Conservation (phyloP, 2,113 vertebrate species). For the Tympanuchus pallidicinctus region DNA sequence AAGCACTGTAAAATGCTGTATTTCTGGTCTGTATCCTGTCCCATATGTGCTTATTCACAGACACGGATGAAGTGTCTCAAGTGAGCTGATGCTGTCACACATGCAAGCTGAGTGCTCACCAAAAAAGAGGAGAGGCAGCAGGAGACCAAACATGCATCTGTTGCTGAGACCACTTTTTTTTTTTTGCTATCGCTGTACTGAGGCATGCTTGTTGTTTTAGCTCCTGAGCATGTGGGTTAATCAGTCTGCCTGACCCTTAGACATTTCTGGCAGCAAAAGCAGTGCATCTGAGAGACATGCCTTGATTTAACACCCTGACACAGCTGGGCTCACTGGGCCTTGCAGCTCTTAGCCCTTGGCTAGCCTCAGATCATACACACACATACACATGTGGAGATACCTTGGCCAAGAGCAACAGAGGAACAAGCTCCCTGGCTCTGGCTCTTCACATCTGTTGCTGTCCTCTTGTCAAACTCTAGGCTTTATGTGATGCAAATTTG, state of each 20-base stretch:
- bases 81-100: neutral
- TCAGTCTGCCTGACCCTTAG: constrained; percentile 42
- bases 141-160: neutral
- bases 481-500: neutral
- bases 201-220: neutral
- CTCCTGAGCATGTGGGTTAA: constrained; percentile 42
- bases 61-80: neutral
- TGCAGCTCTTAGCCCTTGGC: constrained; percentile 24
- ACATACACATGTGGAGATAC: neutral
- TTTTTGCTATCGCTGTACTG: neutral
- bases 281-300: constrained; percentile 23
- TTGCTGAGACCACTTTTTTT: neutral
- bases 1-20: neutral
- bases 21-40: neutral
- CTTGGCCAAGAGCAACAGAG: constrained; percentile 28
- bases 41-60: neutral
- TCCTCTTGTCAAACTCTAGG: constrained; percentile 1
- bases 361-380: neutral
- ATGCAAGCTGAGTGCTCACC: neutral
- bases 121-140: neutral
- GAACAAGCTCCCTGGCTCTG: neutral
- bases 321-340: constrained; percentile 34
- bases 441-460: neutral
- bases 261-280: constrained; percentile 57
- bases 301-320: constrained; percentile 47